Evolutionary conservation across 2,113 vertebrate species (phyloP), one percentile per base, ranked within the genome.

Genomic region (Vulpes ferrilata): DNA sequence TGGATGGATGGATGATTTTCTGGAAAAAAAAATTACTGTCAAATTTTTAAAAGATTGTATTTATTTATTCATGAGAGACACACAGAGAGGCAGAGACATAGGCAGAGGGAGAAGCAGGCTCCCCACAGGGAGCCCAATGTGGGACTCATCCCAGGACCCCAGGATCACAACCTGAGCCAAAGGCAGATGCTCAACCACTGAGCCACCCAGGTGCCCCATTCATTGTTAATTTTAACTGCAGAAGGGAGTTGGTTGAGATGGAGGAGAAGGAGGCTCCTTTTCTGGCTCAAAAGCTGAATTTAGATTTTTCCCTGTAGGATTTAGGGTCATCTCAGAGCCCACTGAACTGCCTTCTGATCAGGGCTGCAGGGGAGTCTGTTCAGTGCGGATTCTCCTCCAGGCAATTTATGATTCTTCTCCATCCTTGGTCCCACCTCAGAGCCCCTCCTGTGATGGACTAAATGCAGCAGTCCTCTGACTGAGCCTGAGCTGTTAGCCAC

Each of bases 381-480:
- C 19, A 2, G 48, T 8, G 22, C 4, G 22, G 3, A 7, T 82
- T 78, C 71, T 19, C 53, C 43, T 53, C 8, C 0, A 0, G 16
- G 17, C 2, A 12, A 23, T 35, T 32, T 16, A 43, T 1, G 3
- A 43, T 30, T 30, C 69, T 19, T 9, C 43, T 19, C 57, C 59
- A 12, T 12, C 38, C n/a, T 11, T 23, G 16, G 16, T 25, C 59
- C 74, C 30, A 25, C 20, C 1, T 11, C 3, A 6, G 25, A 20
- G n/a, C 25, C 30, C 16, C 73, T 7, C 11, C 2, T 16, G 38
- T 38, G 53, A 69, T 13, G 13, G 38, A 38, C 78, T 51, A 16
- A 74, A 67, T 53, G 32, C 1, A 5, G 53, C 51, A 69, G 11
- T 73, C 59, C 32, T 30, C 35, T 25, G 43, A 43, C 43, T 6